Conservation (phyloP, 2,797 vertebrate species). For the Rhodeus uyekii region DNA sequence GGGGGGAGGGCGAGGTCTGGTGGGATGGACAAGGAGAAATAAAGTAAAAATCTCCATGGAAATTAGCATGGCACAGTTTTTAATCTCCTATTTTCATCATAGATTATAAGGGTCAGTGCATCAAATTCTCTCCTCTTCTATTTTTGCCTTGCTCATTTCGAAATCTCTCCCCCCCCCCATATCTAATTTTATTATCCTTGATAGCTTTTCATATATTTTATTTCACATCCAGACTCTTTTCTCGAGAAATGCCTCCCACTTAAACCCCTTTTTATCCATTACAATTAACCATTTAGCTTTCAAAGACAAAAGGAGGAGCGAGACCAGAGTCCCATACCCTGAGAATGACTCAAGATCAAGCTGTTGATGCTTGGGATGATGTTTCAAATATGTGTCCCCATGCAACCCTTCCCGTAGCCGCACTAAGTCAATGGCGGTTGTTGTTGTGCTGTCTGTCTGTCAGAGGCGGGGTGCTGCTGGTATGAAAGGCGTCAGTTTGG, state of each 20-base stretch:
- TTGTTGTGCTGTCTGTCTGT: constrained; percentile 71
- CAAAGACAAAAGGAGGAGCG: constrained; percentile 75
- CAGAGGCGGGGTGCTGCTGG: constrained; percentile 62
- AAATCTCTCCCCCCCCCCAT: constrained; percentile 65
- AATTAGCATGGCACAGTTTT: constrained; percentile 99
- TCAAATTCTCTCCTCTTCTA: constrained; percentile 81
- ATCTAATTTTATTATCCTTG: constrained; percentile 92
- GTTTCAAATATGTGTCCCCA: constrained; percentile 76
- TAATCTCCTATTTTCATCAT: constrained; percentile 95
- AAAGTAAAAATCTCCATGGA: constrained; percentile 98
- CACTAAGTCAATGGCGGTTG: constrained; percentile 59
- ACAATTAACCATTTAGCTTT: constrained; percentile 83
- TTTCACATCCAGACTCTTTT: constrained; percentile 72
- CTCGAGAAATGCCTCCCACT: constrained; percentile 67
- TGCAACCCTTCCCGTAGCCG: constrained; percentile 66
- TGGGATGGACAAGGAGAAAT: constrained; percentile 86
- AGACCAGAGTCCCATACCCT: constrained; percentile 67
- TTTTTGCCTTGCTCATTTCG: constrained; percentile 63
- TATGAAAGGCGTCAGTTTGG: constrained; percentile 70
- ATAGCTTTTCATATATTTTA: constrained; percentile 75
- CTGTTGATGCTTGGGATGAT: constrained; percentile 75
- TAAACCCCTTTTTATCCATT: constrained; percentile 76
- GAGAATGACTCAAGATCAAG: constrained; percentile 79
- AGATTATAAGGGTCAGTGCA: constrained; percentile 94
- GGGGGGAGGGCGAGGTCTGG: constrained; percentile 77